Conservation (phyloP, 1,140 invertebrate species). For the Scylla paramamosain region DNA sequence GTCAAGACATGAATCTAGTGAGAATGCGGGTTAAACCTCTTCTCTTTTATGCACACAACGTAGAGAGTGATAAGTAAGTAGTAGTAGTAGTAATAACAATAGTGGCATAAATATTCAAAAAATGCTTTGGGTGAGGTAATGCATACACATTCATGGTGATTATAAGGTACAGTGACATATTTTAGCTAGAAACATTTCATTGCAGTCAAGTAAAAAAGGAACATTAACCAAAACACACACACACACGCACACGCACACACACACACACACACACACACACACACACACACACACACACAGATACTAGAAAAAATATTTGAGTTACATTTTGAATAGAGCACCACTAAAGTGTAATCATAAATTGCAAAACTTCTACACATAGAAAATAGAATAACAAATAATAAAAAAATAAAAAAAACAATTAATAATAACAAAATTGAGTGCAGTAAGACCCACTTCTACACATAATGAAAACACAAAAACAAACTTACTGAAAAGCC, state of each 20-base stretch:
- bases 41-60: too few species aligned
- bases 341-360: neutral
- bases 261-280: slow-evolving; percentile 39
- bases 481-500: neutral
- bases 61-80: too few species aligned
- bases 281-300: slow-evolving; percentile 28
- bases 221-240: neutral
- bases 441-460: neutral
- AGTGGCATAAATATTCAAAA: neutral
- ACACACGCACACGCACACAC: slow-evolving; percentile 25
- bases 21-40: too few species aligned
- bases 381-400: neutral
- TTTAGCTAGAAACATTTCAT: neutral
- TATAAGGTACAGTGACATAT: neutral
- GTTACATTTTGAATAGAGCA: neutral
- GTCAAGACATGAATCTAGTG: too few species aligned
- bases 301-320: neutral
- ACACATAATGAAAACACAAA: neutral
- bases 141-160: neutral
- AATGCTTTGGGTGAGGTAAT: neutral
- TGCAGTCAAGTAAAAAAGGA: neutral
- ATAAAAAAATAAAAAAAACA: too few species aligned
- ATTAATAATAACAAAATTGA: neutral
- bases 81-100: neutral
- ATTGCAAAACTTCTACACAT: neutral